Evolutionary conservation across 2,797 vertebrate species (phyloP).

Genomic region (Chanos chanos): DNA sequence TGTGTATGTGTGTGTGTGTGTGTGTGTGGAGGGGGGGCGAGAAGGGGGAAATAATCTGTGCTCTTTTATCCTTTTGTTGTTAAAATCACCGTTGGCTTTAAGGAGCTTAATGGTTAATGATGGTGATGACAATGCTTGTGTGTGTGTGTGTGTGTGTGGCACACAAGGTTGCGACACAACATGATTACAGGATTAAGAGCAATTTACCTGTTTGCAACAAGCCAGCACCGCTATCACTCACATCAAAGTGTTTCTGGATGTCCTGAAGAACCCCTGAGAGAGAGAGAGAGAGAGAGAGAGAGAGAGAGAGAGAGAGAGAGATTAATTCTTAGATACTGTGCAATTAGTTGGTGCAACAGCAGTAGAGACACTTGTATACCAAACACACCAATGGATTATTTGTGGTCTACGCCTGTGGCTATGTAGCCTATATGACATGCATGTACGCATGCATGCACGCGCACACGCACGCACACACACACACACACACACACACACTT

Average conservation of each 20-base stretch:
- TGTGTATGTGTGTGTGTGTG: background rate
- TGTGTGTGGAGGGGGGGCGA: background rate
- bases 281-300: constrained; percentile 20
- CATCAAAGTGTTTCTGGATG: constrained; percentile 88
- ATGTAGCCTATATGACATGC: background rate
- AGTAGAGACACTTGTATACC: no score
- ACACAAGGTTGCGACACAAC: constrained; percentile 27
- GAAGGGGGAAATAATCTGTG: constrained; percentile 12
- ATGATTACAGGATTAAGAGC: constrained; percentile 51
- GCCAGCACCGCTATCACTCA: constrained; percentile 85
- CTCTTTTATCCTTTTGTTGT: constrained; percentile 34
- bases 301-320: constrained; percentile 17
- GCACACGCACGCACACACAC: background rate
- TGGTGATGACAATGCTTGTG: constrained; percentile 19
- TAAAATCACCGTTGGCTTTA: constrained; percentile 29
- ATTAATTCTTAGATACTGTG: background rate
- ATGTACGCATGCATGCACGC: background rate
- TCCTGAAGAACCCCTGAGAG: constrained; percentile 86
- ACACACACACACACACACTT: background rate
- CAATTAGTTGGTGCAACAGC: no score
- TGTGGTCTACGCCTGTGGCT: background rate
- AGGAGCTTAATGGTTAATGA: constrained; percentile 27
- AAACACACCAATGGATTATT: no score
- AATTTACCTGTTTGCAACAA: constrained; percentile 92
- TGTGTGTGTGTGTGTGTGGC: constrained; percentile 19